Percentiles rank a stretch among this genome's conserved stretches.
Conservation (phyloP, 2,797 vertebrate species). For the Tangara arthus region DNA sequence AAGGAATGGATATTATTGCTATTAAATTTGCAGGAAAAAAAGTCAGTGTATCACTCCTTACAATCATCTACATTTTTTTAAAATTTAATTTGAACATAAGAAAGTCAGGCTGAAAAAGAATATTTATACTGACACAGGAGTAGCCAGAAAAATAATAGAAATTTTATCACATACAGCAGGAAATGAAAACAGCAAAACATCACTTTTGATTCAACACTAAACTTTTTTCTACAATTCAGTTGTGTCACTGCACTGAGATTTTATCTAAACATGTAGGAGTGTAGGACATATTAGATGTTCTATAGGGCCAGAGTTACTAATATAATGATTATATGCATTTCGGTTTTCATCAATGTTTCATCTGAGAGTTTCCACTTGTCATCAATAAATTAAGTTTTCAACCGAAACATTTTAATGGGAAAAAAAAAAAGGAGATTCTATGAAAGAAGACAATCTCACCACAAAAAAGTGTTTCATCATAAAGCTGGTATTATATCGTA, state of each 20-base stretch:
- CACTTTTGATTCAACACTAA: background rate
- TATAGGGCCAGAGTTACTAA: background rate
- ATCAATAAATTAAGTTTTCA: background rate
- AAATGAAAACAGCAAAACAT: background rate
- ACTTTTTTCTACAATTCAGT: background rate
- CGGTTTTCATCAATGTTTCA: background rate
- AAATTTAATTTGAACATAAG: background rate
- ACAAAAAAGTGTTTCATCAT: background rate
- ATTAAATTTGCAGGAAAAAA: background rate
- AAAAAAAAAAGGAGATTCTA: fast-evolving
- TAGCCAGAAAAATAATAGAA: background rate
- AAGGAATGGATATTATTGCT: background rate
- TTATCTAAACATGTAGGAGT: background rate
- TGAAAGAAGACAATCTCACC: background rate
- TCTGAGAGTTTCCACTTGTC: background rate
- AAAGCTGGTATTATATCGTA: background rate
- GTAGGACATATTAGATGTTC: background rate
- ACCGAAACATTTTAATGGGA: fast-evolving
- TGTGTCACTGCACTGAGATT: background rate
- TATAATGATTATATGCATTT: background rate
- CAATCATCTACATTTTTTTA: fast-evolving
- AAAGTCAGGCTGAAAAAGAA: background rate
- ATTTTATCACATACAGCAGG: background rate
- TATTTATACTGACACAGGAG: background rate
- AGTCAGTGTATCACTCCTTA: background rate